phyloP scores from a whole-genome alignment of 2,888 invertebrate species.

The Drosophila suboccidentalis region DNA sequence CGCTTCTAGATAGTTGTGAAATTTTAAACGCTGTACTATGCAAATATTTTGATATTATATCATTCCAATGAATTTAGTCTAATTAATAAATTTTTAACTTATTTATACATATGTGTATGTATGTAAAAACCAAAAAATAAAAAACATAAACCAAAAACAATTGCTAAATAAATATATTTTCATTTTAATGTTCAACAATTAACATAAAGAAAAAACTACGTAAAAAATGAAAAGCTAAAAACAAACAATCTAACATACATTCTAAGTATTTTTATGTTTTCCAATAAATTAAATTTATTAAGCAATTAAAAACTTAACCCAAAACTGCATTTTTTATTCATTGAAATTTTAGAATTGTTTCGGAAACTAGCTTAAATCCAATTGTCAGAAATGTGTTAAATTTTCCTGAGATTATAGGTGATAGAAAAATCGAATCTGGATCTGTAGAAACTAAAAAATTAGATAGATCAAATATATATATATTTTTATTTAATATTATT shows the following conservation, averaged over 20 bases:
- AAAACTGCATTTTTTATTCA: constrained; percentile 1
- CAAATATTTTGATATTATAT: constrained; percentile 83
- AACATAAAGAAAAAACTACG: constrained; percentile 31
- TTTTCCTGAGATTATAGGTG: too few species aligned
- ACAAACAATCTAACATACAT: constrained; percentile 57
- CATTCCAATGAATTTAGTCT: constrained; percentile 85
- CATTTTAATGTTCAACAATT: constrained; percentile 79
- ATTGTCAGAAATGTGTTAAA: too few species aligned
- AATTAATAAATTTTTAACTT: constrained; percentile 83
- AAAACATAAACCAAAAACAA: constrained; percentile 34
- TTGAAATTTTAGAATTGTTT: not conserved
- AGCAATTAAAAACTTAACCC: constrained; percentile 57
- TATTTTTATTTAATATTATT: too few species aligned
- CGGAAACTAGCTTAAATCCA: not conserved
- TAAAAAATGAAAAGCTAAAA: constrained; percentile 20
- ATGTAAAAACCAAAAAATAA: constrained; percentile 65
- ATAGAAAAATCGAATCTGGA: too few species aligned
- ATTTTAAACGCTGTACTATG: constrained; percentile 80
- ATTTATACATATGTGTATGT: constrained; percentile 78
- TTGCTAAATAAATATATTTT: constrained; percentile 74
- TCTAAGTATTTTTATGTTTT: constrained; percentile 81
- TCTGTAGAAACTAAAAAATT: too few species aligned
- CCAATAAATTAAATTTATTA: constrained; percentile 83
- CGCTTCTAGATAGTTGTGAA: constrained; percentile 81
- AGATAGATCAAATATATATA: too few species aligned